Percentiles rank a stretch among this genome's conserved stretches.
phyloP scores from a whole-genome alignment of 2,113 vertebrate genomes.

The Mionectes macconnelli region DNA sequence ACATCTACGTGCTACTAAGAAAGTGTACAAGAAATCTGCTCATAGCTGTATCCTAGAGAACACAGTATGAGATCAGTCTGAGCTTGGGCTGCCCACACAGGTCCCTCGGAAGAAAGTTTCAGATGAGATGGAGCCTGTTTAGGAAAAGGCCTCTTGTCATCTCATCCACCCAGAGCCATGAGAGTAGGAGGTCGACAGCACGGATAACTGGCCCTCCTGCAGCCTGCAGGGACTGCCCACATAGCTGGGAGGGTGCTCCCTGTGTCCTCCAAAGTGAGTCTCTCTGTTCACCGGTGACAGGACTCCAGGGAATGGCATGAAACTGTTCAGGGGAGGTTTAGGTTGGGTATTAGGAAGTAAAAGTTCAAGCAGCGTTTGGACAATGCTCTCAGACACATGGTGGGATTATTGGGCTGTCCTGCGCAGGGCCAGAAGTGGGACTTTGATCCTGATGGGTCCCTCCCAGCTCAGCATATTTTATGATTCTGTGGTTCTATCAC shows the following conservation, averaged over 20 bases:
- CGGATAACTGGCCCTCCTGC: rapidly evolving
- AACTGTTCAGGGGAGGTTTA: neutral
- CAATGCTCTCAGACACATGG: neutral
- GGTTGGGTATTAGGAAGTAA: neutral
- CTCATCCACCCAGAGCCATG: neutral
- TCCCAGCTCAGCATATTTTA: neutral
- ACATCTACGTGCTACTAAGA: no score
- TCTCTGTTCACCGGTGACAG: neutral
- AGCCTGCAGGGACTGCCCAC: neutral
- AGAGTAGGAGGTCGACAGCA: rapidly evolving
- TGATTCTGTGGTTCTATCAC: neutral
- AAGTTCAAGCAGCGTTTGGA: neutral
- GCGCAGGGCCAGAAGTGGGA: neutral
- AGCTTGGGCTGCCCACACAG: neutral
- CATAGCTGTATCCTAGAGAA: neutral
- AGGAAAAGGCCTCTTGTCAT: neutral
- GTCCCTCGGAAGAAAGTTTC: neutral
- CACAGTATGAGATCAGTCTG: neutral
- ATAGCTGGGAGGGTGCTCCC: no score
- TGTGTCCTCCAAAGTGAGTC: neutral
- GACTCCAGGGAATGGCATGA: rapidly evolving
- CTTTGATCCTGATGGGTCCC: neutral
- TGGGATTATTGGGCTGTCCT: neutral
- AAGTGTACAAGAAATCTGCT: neutral
- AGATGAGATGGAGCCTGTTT: neutral